Percentiles rank a stretch among this genome's conserved stretches.
Conservation (phyloP, 2,888 invertebrate species). For the Clusia tigrina region DNA sequence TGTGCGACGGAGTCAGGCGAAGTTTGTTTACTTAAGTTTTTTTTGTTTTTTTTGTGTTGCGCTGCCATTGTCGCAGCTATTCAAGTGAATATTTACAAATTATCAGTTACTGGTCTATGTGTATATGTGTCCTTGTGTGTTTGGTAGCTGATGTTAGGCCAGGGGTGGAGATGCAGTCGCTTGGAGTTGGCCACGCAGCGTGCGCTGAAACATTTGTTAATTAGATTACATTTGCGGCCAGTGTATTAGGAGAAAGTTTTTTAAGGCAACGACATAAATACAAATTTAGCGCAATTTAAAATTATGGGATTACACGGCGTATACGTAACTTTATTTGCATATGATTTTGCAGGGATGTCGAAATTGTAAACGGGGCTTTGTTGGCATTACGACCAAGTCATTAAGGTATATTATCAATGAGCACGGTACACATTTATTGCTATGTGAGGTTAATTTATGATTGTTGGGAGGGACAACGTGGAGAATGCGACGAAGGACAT, state of each 20-base stretch:
- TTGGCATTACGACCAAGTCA: too few species aligned
- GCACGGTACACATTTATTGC: too few species aligned
- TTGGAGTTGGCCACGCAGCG: background rate
- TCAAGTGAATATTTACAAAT: conserved; percentile 53
- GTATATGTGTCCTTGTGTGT: background rate
- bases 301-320: background rate
- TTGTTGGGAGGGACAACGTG: too few species aligned
- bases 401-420: too few species aligned
- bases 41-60: conserved; percentile 23
- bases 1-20: background rate
- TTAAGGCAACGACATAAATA: background rate
- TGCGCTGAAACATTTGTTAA: background rate
- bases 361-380: too few species aligned
- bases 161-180: background rate
- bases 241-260: background rate
- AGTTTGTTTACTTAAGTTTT: conserved; percentile 20
- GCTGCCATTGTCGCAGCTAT: conserved; percentile 52
- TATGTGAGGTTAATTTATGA: too few species aligned
- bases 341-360: too few species aligned
- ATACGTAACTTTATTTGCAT: background rate
- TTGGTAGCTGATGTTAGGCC: background rate
- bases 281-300: background rate
- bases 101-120: too few species aligned
- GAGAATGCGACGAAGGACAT: too few species aligned
- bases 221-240: background rate